Percentiles rank a stretch among this genome's conserved stretches.
Conservation (phyloP, 1,140 invertebrate species). For the Ostrea edulis region DNA sequence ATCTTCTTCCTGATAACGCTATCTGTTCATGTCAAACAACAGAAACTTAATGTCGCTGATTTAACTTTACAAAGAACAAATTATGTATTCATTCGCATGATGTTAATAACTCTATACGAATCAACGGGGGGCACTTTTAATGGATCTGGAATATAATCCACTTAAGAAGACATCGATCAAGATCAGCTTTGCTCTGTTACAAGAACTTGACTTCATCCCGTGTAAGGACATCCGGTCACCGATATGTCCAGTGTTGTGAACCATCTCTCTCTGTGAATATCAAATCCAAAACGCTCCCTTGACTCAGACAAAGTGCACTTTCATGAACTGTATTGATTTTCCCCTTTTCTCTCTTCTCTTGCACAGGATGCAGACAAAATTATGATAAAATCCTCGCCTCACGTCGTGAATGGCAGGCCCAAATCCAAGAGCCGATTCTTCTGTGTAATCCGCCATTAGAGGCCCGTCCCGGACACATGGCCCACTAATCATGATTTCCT, state of each 20-base stretch:
- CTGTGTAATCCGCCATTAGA: not conserved
- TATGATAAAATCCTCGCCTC: slow-evolving; percentile 27
- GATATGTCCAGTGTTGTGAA: not conserved
- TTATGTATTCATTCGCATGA: no score
- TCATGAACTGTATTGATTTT: slow-evolving; percentile 9
- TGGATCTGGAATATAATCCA: no score
- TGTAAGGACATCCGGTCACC: not conserved
- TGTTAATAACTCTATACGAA: no score
- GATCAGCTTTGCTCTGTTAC: no score
- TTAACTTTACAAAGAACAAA: no score
- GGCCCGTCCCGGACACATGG: no score
- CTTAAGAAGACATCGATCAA: no score
- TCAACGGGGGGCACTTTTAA: no score
- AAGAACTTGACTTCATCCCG: not conserved
- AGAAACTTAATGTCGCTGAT: no score
- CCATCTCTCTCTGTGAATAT: not conserved
- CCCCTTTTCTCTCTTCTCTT: not conserved
- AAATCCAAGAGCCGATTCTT: not conserved
- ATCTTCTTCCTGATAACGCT: no score
- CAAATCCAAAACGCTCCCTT: not conserved
- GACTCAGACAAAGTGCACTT: not conserved
- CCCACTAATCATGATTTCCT: no score
- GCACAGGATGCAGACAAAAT: slow-evolving; percentile 27
- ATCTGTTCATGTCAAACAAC: no score
- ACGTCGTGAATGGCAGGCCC: not conserved